Conservation (phyloP, 1,140 invertebrate species). For the Caenorhabditis remanei region DNA sequence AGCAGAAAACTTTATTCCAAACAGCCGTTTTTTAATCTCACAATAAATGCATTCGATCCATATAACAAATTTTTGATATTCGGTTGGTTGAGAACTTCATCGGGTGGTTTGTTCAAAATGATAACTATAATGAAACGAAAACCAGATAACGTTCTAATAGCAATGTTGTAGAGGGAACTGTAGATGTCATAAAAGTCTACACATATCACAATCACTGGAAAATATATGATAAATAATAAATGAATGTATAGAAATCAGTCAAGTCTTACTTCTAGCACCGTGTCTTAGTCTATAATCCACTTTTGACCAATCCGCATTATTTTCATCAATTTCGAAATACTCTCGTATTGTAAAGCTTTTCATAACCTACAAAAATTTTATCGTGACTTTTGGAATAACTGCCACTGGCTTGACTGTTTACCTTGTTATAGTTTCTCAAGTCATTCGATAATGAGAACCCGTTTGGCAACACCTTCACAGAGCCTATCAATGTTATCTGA, state of each 20-base stretch:
- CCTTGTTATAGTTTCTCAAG: constrained; percentile 8
- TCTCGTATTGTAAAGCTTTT: constrained; percentile 5
- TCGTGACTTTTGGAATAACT: too few relatives aligned
- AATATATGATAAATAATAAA: too few relatives aligned
- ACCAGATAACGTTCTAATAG: neutral
- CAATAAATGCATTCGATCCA: neutral
- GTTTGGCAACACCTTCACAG: neutral
- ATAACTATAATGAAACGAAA: constrained; percentile 26
- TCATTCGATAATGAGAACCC: neutral
- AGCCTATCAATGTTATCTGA: constrained; percentile 16
- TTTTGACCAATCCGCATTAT: constrained; percentile 10
- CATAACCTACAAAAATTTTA: neutral
- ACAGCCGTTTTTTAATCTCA: neutral
- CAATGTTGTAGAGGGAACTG: neutral
- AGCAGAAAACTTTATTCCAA: neutral
- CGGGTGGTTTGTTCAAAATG: constrained; percentile 10
- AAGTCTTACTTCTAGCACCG: neutral
- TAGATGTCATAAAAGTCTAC: constrained; percentile 37
- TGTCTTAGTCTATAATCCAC: neutral
- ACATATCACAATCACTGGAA: constrained; percentile 43
- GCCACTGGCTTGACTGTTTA: neutral
- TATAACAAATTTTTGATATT: constrained; percentile 14
- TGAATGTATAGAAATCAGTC: neutral
- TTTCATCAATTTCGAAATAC: constrained; percentile 33
- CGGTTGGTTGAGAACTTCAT: constrained; percentile 16